Evolutionary conservation across 1,140 invertebrate genomes (phyloP).

Genomic region (Pachyrhynchus sulphureomaculatus): DNA sequence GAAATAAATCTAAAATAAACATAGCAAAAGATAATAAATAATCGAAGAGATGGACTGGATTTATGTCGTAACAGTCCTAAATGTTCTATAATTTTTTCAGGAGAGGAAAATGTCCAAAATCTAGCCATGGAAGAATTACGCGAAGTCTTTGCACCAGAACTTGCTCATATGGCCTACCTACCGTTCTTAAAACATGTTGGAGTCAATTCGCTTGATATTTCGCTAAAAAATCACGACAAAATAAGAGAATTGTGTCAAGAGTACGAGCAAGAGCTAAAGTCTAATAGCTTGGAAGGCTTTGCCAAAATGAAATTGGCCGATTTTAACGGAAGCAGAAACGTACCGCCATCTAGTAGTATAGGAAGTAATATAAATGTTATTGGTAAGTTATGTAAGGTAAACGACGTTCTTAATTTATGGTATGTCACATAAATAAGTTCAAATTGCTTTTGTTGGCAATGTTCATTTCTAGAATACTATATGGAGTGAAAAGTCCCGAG

Average conservation of each 20-base stretch:
- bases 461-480: too few species aligned
- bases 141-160: constrained; percentile 76
- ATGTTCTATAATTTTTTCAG: too few species aligned
- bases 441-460: too few species aligned
- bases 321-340: constrained; percentile 35
- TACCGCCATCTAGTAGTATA: constrained; percentile 64
- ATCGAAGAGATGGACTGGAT: too few species aligned
- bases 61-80: too few species aligned
- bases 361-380: constrained; percentile 62
- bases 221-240: constrained; percentile 75
- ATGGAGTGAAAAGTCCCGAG: too few species aligned
- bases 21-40: too few species aligned
- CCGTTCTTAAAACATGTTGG: constrained; percentile 79
- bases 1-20: too few species aligned
- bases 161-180: constrained; percentile 82
- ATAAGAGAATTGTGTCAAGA: constrained; percentile 75
- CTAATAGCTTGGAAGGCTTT: constrained; percentile 2
- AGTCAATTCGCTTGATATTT: constrained; percentile 66
- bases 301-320: constrained; percentile 24
- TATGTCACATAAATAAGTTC: too few species aligned
- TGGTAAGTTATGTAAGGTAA: too few species aligned
- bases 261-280: constrained; percentile 58
- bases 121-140: constrained; percentile 76
- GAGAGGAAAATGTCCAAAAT: constrained; percentile 20
- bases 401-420: too few species aligned